Evolutionary conservation across 2,888 invertebrate species (phyloP), one percentile per base, ranked within the genome.

Genomic region (Aleiodes alternator): DNA sequence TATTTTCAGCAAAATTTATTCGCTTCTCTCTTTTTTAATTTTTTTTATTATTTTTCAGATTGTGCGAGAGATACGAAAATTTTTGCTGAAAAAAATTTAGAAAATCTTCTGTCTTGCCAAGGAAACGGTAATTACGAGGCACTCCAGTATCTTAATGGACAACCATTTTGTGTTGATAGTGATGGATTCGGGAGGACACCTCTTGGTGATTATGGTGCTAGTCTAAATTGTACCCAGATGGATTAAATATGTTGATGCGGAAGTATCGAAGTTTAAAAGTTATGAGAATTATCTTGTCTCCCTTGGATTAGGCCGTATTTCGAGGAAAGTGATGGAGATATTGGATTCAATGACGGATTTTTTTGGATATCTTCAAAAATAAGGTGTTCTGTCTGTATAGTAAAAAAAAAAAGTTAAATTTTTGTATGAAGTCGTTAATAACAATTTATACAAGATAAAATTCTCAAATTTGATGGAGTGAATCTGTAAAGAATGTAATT

Each of bases 21-120:
- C 72, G 23, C 11, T 29, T 53, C 4, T 43, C 8, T 55, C 11
- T 70, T 66, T 55, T 71, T 56, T 43, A 16, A n/a, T 55, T 43
- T 59, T 50, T 57, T 57, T 43, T n/a, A n/a, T 59, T 31, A 23
- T 16, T 53, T 76, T 72, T 56, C 89, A 93, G 93, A 93, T 86
- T 93, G 94, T 86, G 93, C 93, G n/a, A 90, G 92, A 74, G 94
- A 94, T 86, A 88, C 90, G 29, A 87, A 87, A 78, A 84, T 91
- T 74, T 93, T 92, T 88, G 90, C 89, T 5, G 90, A 89, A 73
- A 90, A 86, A 43, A 92, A 91, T 2, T 89, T 91, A 87, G 84
- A 86, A 34, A 90, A 92, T 81, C 88, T 90, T 7, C 90, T 91
- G 82, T 86, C 87, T 14, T 94, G 94, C 84, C 81, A 82, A 14